These are phyloP conservation scores for Cacatua alba DNA, from an alignment of 2,113 vertebrate genomes.

Conservation along the genomic window DNA sequence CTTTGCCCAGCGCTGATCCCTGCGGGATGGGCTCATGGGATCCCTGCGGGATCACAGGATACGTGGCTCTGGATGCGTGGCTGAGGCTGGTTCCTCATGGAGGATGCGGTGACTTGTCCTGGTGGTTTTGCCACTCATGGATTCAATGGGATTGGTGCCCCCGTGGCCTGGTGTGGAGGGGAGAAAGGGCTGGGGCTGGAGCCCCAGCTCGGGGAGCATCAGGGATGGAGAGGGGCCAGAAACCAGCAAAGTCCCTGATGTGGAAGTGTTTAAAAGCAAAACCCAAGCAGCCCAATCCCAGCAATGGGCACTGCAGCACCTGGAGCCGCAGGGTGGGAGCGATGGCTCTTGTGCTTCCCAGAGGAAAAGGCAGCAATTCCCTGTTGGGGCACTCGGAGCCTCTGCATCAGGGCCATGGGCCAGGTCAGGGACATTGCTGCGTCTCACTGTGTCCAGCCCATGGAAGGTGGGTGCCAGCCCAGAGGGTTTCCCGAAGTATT, in stretches of 20 bases:
- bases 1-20: background rate
- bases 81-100: background rate
- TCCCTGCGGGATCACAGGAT: background rate
- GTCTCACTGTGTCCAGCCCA: fast-evolving
- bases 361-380: background rate
- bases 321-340: background rate
- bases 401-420: fast-evolving
- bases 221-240: fast-evolving
- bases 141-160: background rate
- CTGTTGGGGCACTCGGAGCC: background rate
- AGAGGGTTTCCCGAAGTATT: background rate
- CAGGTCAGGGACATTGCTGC: background rate
- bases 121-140: background rate
- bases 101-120: background rate
- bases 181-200: background rate
- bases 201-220: background rate
- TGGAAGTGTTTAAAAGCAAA: background rate
- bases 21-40: fast-evolving
- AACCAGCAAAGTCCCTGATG: background rate
- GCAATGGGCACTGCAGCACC: fast-evolving
- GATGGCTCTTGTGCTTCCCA: background rate
- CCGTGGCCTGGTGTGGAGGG: fast-evolving
- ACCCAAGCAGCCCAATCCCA: background rate
- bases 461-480: background rate
- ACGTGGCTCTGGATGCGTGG: background rate